Evolutionary conservation across 2,888 invertebrate genomes (phyloP).

Genomic region (Drosophila imparisetae): DNA sequence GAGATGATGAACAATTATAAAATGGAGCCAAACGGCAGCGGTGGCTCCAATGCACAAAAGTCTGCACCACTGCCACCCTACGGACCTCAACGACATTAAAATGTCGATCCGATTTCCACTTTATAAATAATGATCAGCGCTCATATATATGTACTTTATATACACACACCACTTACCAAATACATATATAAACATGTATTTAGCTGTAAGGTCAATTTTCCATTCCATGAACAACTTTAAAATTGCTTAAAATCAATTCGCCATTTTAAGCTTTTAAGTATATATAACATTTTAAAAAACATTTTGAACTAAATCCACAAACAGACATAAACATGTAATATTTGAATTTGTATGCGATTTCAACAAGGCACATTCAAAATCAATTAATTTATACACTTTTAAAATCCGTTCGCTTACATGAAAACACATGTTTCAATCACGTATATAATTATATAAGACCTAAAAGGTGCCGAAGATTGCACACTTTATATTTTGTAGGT

Average conservation of each 20-base stretch:
- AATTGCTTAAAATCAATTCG: slow-evolving; percentile 13
- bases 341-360: slow-evolving; percentile 45
- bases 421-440: slow-evolving; percentile 1
- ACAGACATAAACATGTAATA: slow-evolving; percentile 40
- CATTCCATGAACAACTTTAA: slow-evolving; percentile 19
- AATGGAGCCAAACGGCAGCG: slow-evolving; percentile 23
- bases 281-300: slow-evolving; percentile 30
- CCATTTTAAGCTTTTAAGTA: slow-evolving; percentile 39
- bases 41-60: slow-evolving; percentile 9
- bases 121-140: background rate
- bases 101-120: background rate
- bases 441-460: background rate
- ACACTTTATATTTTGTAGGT: too few relatives aligned
- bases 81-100: slow-evolving; percentile 41
- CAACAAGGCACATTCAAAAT: slow-evolving; percentile 22
- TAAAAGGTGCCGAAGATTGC: background rate
- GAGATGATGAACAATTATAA: slow-evolving; percentile 42
- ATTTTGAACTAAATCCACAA: slow-evolving; percentile 5
- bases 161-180: background rate
- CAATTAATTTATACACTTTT: slow-evolving; percentile 39
- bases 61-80: slow-evolving; percentile 11
- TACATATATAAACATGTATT: slow-evolving; percentile 2
- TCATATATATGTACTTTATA: background rate
- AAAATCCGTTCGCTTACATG: slow-evolving; percentile 12
- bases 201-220: slow-evolving; percentile 10